Percentiles rank a stretch among this genome's conserved stretches.
Conservation (phyloP, 2,888 invertebrate genomes). For the Lasioglossum villosulum region DNA sequence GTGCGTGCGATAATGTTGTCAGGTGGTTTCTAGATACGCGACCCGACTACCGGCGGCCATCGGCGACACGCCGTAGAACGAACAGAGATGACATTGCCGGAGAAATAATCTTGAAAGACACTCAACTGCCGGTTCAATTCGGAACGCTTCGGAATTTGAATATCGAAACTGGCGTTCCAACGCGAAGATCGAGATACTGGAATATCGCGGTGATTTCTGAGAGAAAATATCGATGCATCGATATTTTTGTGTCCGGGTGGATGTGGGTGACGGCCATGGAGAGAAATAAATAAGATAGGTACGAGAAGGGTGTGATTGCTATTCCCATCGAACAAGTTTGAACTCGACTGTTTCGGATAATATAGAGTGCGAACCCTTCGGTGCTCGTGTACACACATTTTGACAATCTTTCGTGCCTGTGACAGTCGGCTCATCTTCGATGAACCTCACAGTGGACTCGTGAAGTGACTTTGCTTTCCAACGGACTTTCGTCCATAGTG, state of each 20-base stretch:
- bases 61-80: conserved; percentile 3
- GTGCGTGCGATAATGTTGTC: conserved; percentile 19
- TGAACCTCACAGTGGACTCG: conserved; percentile 29
- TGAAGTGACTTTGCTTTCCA: conserved; percentile 30
- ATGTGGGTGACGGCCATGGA: conserved; percentile 23
- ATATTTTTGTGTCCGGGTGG: conserved; percentile 16
- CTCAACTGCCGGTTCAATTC: conserved; percentile 1
- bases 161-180: background rate
- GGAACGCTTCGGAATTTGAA: conserved; percentile 10
- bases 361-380: conserved; percentile 25
- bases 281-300: conserved; percentile 6
- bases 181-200: conserved; percentile 3
- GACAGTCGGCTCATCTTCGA: conserved; percentile 22
- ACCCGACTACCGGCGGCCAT: conserved; percentile 23
- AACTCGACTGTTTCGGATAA: background rate
- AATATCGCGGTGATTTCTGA: conserved; percentile 10
- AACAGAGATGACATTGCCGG: conserved; percentile 15
- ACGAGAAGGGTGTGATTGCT: conserved; percentile 12
- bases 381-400: conserved; percentile 22
- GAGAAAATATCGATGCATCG: conserved; percentile 37
- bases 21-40: conserved; percentile 24
- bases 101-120: background rate
- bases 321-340: background rate
- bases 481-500: conserved; percentile 39
- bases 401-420: conserved; percentile 67